These are phyloP conservation scores for Temnothorax ravouxi DNA, from an alignment of 2,888 invertebrate genomes.

Conservation along the genomic window DNA sequence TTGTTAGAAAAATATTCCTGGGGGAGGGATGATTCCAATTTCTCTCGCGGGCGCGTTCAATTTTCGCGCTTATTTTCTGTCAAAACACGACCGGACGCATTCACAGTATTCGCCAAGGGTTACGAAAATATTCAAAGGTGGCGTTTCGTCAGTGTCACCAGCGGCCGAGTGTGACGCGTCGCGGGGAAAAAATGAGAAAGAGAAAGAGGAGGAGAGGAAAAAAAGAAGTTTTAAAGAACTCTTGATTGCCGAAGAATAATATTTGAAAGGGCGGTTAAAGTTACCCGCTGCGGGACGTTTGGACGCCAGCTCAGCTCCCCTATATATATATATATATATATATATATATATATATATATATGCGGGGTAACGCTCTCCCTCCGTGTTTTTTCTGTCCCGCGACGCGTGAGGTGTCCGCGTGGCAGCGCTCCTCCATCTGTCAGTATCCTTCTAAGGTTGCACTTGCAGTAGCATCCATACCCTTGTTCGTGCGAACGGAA, in stretches of 20 bases:
- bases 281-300: slow-evolving; percentile 63
- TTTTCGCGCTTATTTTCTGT: slow-evolving; percentile 75
- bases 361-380: slow-evolving; percentile 46
- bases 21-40: slow-evolving; percentile 52
- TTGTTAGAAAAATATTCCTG: slow-evolving; percentile 73
- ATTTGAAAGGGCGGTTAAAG: slow-evolving; percentile 70
- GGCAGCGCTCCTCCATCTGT: slow-evolving; percentile 61
- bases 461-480: slow-evolving; percentile 50
- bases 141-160: slow-evolving; percentile 60
- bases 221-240: slow-evolving; percentile 66
- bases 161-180: slow-evolving; percentile 2
- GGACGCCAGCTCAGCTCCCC: slow-evolving; percentile 8
- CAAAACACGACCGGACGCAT: slow-evolving; percentile 69
- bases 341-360: not conserved
- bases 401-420: slow-evolving; percentile 62
- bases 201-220: slow-evolving; percentile 3
- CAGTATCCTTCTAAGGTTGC: slow-evolving; percentile 47
- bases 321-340: not conserved
- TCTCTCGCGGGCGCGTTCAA: slow-evolving; percentile 66
- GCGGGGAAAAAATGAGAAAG: not conserved
- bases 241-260: slow-evolving; percentile 71
- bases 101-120: slow-evolving; percentile 68
- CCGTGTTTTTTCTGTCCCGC: slow-evolving; percentile 66
- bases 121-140: slow-evolving; percentile 73
- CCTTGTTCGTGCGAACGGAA: slow-evolving; percentile 38